Evolutionary conservation across 92 coral and sea anemone genomes (phyloP).

Genomic region (Hydrozoanthus gracilis): DNA sequence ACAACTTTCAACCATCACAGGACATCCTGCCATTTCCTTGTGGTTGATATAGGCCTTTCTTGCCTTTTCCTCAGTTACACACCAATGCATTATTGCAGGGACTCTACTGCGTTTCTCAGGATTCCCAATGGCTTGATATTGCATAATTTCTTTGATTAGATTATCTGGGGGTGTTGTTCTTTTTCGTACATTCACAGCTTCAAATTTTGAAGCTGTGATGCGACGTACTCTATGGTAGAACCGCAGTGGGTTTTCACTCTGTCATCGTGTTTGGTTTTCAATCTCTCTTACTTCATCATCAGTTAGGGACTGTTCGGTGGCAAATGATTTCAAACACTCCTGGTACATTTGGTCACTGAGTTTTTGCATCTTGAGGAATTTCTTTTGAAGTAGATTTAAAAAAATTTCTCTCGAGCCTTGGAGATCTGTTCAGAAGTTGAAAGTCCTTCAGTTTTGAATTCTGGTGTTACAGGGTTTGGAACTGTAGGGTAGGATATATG

Average conservation of each 20-base stretch:
- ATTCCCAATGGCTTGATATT: conserved; percentile 18
- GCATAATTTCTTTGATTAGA: conserved; percentile 47
- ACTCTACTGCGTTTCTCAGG: conserved; percentile 16
- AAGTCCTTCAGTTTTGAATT: neutral
- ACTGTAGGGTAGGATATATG: neutral
- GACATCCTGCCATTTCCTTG: conserved; percentile 33
- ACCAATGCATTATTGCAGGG: conserved; percentile 20
- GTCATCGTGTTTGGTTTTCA: conserved; percentile 46
- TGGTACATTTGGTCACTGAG: conserved; percentile 20
- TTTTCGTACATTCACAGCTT: conserved; percentile 33
- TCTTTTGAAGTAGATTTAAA: neutral
- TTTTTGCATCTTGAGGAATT: conserved; percentile 1
- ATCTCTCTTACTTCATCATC: conserved; percentile 37
- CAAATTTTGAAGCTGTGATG: conserved; percentile 57
- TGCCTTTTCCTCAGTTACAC: conserved; percentile 19
- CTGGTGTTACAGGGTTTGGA: neutral
- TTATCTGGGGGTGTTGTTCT: conserved; percentile 52
- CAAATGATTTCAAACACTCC: conserved; percentile 14
- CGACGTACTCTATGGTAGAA: conserved; percentile 43
- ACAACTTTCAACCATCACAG: conserved; percentile 17
- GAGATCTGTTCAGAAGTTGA: conserved; percentile 26
- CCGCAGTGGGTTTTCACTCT: conserved; percentile 51
- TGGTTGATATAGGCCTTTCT: conserved; percentile 33
- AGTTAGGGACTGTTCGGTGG: conserved; percentile 26
- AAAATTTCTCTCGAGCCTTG: conserved; percentile 7